Evolutionary conservation across 1,140 invertebrate genomes (phyloP).

Genomic region (Bombus consobrinus): DNA sequence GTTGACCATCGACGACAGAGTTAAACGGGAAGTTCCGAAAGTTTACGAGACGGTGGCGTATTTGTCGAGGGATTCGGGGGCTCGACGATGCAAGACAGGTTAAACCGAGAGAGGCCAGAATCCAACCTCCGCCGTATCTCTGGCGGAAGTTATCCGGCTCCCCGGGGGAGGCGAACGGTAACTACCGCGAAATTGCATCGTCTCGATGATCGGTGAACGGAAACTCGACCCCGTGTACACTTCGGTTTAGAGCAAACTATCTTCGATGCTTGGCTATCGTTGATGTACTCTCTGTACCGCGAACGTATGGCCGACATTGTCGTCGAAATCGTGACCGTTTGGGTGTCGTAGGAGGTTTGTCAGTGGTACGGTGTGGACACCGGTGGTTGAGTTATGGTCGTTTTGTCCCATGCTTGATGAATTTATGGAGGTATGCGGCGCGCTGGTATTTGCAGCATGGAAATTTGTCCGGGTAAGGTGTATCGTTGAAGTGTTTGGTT

Average conservation of each 20-base stretch:
- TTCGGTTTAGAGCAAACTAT: neutral
- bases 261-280: neutral
- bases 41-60: slow-evolving; percentile 50
- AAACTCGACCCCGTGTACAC: neutral
- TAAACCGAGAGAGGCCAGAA: slow-evolving; percentile 31
- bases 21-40: slow-evolving; percentile 41
- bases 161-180: slow-evolving; percentile 14
- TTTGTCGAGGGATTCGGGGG: slow-evolving; percentile 35
- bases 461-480: neutral
- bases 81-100: slow-evolving; percentile 33
- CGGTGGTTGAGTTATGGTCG: neutral
- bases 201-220: slow-evolving; percentile 19
- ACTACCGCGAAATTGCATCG: slow-evolving; percentile 36
- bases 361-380: neutral
- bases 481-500: neutral
- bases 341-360: neutral
- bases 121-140: neutral
- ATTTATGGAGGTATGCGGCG: neutral
- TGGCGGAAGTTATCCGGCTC: slow-evolving; percentile 31
- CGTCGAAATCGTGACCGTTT: neutral
- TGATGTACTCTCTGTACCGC: neutral
- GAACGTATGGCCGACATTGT: neutral
- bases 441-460: neutral
- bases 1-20: slow-evolving; percentile 36
- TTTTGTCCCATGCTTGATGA: neutral